phyloP scores from a whole-genome alignment of 2,797 vertebrate species.

The Argya squamiceps region DNA sequence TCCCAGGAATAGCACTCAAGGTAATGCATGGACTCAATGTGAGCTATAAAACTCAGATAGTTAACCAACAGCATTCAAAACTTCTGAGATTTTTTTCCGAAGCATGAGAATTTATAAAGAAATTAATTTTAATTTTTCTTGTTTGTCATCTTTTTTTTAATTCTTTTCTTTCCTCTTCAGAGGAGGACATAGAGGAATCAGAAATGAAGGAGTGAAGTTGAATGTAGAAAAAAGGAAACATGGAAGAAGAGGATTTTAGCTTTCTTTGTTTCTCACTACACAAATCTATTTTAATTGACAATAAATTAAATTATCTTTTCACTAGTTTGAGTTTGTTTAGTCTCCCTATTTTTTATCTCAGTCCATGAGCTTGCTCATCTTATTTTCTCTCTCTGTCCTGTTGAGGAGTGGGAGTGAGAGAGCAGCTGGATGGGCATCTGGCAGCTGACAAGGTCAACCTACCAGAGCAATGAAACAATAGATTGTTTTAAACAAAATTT shows the following conservation, averaged over 20 bases:
- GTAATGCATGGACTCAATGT: background rate
- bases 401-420: background rate
- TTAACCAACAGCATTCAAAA: background rate
- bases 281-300: background rate
- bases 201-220: background rate
- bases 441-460: background rate
- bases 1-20: background rate
- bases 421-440: background rate
- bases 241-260: fast-evolving
- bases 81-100: background rate
- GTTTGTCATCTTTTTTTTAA: background rate
- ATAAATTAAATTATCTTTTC: background rate
- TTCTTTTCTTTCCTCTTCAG: background rate
- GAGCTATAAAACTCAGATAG: background rate
- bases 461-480: background rate
- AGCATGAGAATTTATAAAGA: background rate
- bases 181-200: background rate
- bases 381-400: background rate
- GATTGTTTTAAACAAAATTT: background rate
- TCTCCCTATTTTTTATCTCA: background rate
- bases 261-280: background rate
- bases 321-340: background rate
- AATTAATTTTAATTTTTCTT: background rate
- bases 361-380: background rate
- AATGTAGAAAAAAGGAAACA: background rate